phyloP scores from a whole-genome alignment of 1,140 invertebrate species.

The Magallana angulata region DNA sequence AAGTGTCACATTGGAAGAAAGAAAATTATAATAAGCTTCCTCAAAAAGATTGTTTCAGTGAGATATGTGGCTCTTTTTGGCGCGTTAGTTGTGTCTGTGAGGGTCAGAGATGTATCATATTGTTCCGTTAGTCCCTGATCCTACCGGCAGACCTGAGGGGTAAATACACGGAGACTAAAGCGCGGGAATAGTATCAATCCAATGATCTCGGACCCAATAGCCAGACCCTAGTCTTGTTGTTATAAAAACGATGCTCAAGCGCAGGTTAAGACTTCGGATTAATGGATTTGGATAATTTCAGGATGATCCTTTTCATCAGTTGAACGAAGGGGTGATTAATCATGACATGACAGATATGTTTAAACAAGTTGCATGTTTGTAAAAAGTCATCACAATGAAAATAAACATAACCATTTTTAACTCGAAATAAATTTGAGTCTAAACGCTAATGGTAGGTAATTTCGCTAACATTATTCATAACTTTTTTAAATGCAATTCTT shows the following conservation, averaged over 20 bases:
- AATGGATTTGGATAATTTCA: slow-evolving; percentile 17
- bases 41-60: neutral
- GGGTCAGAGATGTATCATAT: slow-evolving; percentile 8
- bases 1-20: slow-evolving; percentile 8
- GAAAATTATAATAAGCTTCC: neutral
- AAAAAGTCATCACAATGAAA: too few relatives aligned
- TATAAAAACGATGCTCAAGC: neutral
- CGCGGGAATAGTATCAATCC: neutral
- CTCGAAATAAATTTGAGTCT: too few relatives aligned
- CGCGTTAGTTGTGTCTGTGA: neutral
- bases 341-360: neutral
- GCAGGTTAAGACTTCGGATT: neutral
- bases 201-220: neutral
- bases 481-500: too few relatives aligned
- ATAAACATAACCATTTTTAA: too few relatives aligned
- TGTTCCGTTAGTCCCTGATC: slow-evolving; percentile 11
- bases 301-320: neutral
- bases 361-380: too few relatives aligned
- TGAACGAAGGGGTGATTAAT: neutral
- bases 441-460: too few relatives aligned
- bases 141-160: neutral
- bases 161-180: neutral
- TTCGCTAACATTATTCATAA: too few relatives aligned
- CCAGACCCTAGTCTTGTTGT: too few relatives aligned
- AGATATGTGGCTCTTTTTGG: too few relatives aligned